Percentiles rank a stretch among this genome's conserved stretches.
phyloP scores from a whole-genome alignment of 2,113 vertebrate genomes.

The Megaceryle torquata region DNA sequence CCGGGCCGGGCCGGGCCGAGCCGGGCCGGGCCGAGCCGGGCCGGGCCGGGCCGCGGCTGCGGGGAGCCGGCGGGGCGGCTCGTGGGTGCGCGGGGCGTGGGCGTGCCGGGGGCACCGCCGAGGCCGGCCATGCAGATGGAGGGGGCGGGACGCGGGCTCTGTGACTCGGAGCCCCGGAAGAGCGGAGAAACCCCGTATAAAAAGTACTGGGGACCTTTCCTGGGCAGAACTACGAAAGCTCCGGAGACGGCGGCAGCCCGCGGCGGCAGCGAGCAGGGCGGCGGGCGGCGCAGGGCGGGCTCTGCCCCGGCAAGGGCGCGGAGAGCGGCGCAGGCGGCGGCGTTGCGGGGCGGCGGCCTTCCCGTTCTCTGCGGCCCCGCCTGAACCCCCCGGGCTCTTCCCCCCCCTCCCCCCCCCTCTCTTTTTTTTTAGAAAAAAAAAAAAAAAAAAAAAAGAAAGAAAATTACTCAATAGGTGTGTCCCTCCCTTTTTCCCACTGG shows the following conservation, averaged over 20 bases:
- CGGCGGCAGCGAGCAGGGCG: background rate
- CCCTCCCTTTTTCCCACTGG: background rate
- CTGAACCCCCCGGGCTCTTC: background rate
- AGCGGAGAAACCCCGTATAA: constrained; percentile 77
- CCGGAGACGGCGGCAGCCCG: constrained; percentile 32
- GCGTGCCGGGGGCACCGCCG: constrained; percentile 33
- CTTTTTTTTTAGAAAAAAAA: background rate
- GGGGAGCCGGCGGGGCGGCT: no score
- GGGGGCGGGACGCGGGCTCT: constrained; percentile 72
- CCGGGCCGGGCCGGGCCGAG: no score
- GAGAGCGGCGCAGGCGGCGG: background rate
- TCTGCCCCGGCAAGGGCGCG: background rate
- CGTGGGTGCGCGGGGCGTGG: background rate
- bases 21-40: no score
- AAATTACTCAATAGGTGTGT: background rate
- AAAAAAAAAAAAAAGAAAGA: no score
- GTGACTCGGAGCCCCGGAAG: constrained; percentile 85
- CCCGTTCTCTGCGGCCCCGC: background rate
- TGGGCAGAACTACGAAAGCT: constrained; percentile 76
- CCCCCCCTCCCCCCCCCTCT: rapidly evolving
- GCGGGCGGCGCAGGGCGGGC: background rate
- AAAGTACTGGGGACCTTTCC: constrained; percentile 79
- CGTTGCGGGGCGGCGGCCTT: background rate
- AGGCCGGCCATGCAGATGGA: constrained; percentile 40
- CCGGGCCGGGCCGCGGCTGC: no score